Percentiles rank a stretch among this genome's conserved stretches.
Conservation (phyloP, 2,797 vertebrate genomes). For the Trachops cirrhosus region DNA sequence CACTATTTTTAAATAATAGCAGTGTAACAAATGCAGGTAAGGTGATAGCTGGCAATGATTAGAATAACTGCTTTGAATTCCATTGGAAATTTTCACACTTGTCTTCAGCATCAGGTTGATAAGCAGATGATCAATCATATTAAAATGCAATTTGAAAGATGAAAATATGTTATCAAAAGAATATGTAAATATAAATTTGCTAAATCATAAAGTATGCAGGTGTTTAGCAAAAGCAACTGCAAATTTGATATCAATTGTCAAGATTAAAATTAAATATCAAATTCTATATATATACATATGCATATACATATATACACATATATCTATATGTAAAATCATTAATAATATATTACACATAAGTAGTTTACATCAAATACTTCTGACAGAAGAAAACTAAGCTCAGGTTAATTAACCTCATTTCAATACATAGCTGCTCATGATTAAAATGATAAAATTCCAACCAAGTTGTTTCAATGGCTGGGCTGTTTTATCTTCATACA, state of each 20-base stretch:
- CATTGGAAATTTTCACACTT: neutral
- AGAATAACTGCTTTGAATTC: neutral
- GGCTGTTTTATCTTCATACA: neutral
- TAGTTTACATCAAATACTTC: constrained; percentile 10
- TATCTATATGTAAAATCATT: neutral
- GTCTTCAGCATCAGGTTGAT: neutral
- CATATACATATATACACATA: neutral
- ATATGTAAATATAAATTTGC: neutral
- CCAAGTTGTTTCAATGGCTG: neutral
- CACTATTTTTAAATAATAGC: neutral
- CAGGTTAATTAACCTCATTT: neutral
- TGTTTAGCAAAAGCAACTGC: constrained; percentile 19
- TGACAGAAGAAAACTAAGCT: constrained; percentile 9
- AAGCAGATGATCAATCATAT: neutral
- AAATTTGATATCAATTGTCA: neutral
- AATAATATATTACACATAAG: neutral
- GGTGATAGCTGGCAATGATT: neutral
- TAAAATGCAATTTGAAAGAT: constrained; percentile 21
- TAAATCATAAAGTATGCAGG: neutral
- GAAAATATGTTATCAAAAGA: neutral
- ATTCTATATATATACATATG: neutral
- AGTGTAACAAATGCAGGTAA: neutral
- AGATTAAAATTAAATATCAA: constrained; percentile 33
- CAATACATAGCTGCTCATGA: neutral
- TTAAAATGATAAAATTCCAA: neutral